These are phyloP conservation scores for Linnaemya tessellans DNA, from an alignment of 2,888 invertebrate species.

Conservation along the genomic window DNA sequence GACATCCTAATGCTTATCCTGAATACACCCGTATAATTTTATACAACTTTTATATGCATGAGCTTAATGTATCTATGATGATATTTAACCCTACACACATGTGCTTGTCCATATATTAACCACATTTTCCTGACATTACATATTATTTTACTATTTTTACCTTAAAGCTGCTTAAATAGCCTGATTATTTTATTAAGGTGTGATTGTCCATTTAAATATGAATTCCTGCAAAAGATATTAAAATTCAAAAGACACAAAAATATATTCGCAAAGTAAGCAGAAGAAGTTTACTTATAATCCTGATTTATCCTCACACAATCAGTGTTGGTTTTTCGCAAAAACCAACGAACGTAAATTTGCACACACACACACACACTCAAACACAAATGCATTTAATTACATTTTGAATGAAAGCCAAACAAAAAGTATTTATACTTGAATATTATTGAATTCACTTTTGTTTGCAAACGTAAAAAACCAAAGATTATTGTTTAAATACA, in stretches of 20 bases:
- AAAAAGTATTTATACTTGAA: slow-evolving; percentile 42
- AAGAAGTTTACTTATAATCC: slow-evolving; percentile 56
- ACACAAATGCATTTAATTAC: slow-evolving; percentile 49
- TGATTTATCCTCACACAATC: slow-evolving; percentile 57
- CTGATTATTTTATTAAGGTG: slow-evolving; percentile 45
- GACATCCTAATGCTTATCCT: background rate
- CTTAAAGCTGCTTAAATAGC: slow-evolving; percentile 43
- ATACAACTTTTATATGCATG: background rate
- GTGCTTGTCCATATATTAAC: background rate
- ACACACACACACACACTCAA: background rate
- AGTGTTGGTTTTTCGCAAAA: slow-evolving; percentile 9
- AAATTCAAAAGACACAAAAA: slow-evolving; percentile 46
- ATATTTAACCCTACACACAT: slow-evolving; percentile 15
- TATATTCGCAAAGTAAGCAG: slow-evolving; percentile 27
- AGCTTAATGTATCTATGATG: background rate
- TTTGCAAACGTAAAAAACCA: background rate
- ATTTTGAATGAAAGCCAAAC: slow-evolving; percentile 49
- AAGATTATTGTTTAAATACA: slow-evolving; percentile 52
- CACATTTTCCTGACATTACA: slow-evolving; percentile 3
- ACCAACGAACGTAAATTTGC: background rate
- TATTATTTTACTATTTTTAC: slow-evolving; percentile 7
- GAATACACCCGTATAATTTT: background rate
- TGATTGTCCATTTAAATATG: slow-evolving; percentile 33
- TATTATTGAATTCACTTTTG: slow-evolving; percentile 47
- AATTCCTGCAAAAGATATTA: slow-evolving; percentile 25